Percentiles rank a stretch among this genome's conserved stretches.
These are phyloP conservation scores for Lycorma delicatula DNA, from an alignment of 1,140 invertebrate species.

Conservation along the genomic window DNA sequence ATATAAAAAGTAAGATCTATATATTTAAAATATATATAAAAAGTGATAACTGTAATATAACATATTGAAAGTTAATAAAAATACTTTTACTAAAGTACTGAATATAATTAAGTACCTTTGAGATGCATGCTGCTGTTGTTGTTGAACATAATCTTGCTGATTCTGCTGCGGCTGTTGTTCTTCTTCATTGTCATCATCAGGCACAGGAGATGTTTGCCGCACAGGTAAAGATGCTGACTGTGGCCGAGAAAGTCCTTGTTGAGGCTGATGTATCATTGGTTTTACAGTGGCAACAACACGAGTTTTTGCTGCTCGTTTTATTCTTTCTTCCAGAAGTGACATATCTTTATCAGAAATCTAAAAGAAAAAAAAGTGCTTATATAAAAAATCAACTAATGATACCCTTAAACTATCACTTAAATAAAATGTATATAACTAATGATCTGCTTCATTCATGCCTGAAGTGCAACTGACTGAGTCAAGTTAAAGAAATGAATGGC, in stretches of 20 bases:
- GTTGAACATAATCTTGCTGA: not conserved
- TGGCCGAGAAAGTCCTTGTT: not conserved
- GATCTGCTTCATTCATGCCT: too few species aligned
- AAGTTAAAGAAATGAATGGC: too few species aligned
- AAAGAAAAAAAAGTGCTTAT: slow-evolving; percentile 4
- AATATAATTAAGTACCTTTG: too few species aligned
- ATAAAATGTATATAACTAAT: too few species aligned
- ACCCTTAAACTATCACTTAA: too few species aligned
- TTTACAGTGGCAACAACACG: slow-evolving; percentile 32
- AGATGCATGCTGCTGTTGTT: not conserved
- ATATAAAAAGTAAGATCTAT: too few species aligned
- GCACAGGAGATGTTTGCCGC: slow-evolving; percentile 1
- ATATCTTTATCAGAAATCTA: slow-evolving; percentile 91
- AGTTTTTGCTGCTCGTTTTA: slow-evolving; percentile 76
- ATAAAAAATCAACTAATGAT: too few species aligned
- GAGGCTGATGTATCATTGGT: slow-evolving; percentile 18
- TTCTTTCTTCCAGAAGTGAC: slow-evolving; percentile 87
- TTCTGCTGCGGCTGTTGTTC: not conserved
- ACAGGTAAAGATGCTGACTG: not conserved
- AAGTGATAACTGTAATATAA: too few species aligned
- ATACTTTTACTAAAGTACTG: too few species aligned
- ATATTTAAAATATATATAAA: too few species aligned
- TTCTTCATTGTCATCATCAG: slow-evolving; percentile 13
- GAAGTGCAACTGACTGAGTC: too few species aligned
- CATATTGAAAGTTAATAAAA: too few species aligned